These are phyloP conservation scores for Tolmerus cingulatus DNA, from an alignment of 2,888 invertebrate genomes.

Conservation along the genomic window DNA sequence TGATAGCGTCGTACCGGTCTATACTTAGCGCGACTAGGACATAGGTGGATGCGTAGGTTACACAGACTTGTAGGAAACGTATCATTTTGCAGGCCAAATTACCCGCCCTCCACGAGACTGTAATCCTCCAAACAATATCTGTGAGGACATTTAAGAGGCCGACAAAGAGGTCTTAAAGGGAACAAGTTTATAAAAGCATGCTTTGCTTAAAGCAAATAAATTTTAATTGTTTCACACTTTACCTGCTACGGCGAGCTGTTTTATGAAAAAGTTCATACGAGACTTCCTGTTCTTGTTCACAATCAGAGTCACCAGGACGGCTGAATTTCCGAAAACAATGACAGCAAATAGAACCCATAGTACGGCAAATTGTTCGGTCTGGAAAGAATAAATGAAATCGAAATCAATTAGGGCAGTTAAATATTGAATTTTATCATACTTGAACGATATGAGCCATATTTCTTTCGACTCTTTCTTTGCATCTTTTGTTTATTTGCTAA, in stretches of 20 bases:
- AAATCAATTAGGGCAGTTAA: background rate
- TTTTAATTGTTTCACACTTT: conserved; percentile 55
- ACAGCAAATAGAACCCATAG: conserved; percentile 84
- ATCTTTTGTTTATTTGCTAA: background rate
- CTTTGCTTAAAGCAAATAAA: background rate
- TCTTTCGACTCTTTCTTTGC: background rate
- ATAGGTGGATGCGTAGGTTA: conserved; percentile 92
- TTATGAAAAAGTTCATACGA: conserved; percentile 95
- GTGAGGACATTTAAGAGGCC: conserved; percentile 88
- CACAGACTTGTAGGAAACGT: conserved; percentile 84
- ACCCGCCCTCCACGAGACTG: conserved; percentile 89
- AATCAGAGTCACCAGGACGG: conserved; percentile 84
- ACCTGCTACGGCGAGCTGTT: conserved; percentile 93
- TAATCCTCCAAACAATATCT: conserved; percentile 89
- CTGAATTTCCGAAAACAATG: conserved; percentile 86
- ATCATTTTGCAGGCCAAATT: conserved; percentile 88
- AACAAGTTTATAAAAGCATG: background rate
- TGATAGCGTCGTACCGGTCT: conserved; percentile 92
- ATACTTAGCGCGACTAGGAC: conserved; percentile 91
- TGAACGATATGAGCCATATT: background rate
- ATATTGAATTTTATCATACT: background rate
- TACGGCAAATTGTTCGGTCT: conserved; percentile 88
- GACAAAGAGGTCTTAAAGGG: conserved; percentile 80
- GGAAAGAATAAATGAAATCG: conserved; percentile 60
- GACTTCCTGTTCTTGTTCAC: conserved; percentile 86